Conservation (phyloP, 2,113 vertebrate genomes). For the Orycteropus afer region DNA sequence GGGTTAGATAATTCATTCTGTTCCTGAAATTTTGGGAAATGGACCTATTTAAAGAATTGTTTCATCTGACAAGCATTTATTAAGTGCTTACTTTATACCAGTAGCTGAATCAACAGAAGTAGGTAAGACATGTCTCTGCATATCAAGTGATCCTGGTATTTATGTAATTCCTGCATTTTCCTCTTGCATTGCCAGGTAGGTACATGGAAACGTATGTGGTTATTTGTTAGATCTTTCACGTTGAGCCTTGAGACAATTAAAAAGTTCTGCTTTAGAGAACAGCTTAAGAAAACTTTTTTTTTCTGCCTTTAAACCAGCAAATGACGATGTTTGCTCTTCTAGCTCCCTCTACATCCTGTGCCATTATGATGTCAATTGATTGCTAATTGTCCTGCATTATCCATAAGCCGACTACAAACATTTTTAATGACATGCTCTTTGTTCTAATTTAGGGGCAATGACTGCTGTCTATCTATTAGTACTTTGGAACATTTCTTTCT, state of each 20-base stretch:
- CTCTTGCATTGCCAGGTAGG: slow-evolving; percentile 51
- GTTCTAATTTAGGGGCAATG: slow-evolving; percentile 71
- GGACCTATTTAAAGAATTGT: neutral
- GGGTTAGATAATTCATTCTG: neutral
- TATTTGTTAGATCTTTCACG: slow-evolving; percentile 58
- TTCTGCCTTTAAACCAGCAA: slow-evolving; percentile 26
- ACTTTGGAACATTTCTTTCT: slow-evolving; percentile 61
- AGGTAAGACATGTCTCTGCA: slow-evolving; percentile 34
- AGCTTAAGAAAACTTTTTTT: slow-evolving; percentile 42
- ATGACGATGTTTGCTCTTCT: slow-evolving; percentile 34
- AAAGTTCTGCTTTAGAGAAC: slow-evolving; percentile 28
- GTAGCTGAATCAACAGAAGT: slow-evolving; percentile 22
- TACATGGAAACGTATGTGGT: slow-evolving; percentile 20
- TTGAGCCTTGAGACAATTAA: slow-evolving; percentile 6
- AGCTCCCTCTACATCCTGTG: slow-evolving; percentile 54
- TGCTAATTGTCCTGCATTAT: slow-evolving; percentile 76
- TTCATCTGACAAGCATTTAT: slow-evolving; percentile 43
- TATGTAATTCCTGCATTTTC: slow-evolving; percentile 59
- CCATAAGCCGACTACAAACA: slow-evolving; percentile 71
- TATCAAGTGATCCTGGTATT: slow-evolving; percentile 31
- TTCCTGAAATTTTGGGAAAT: slow-evolving; percentile 30
- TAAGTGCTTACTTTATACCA: slow-evolving; percentile 13
- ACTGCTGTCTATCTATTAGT: slow-evolving; percentile 60
- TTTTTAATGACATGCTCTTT: slow-evolving; percentile 72
- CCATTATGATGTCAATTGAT: slow-evolving; percentile 68